Evolutionary conservation across 2,888 invertebrate genomes (phyloP).

Genomic region (Callinectes sapidus): DNA sequence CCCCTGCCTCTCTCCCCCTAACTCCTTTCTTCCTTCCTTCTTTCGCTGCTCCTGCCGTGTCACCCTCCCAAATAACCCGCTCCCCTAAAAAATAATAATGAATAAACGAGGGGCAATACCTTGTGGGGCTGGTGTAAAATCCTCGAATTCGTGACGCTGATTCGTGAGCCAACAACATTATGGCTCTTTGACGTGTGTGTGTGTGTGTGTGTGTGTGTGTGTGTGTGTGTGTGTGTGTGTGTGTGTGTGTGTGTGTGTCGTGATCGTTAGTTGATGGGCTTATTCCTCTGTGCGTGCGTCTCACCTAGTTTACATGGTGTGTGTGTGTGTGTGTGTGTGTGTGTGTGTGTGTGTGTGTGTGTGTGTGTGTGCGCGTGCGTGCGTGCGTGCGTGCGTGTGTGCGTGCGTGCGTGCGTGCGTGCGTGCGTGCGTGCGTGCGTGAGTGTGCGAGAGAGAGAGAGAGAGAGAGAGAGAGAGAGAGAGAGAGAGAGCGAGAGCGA

Average conservation of each 20-base stretch:
- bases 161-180: slow-evolving; percentile 37
- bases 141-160: slow-evolving; percentile 31
- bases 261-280: slow-evolving; percentile 11
- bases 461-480: slow-evolving; percentile 34
- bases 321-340: neutral
- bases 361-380: neutral
- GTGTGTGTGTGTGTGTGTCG: neutral
- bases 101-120: slow-evolving; percentile 35
- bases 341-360: neutral
- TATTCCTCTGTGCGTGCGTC: neutral
- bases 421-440: no score
- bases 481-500: neutral
- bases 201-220: slow-evolving; percentile 32
- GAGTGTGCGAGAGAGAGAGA: slow-evolving; percentile 9
- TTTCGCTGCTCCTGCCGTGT: neutral
- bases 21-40: neutral
- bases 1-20: neutral
- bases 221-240: slow-evolving; percentile 25
- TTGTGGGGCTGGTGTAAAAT: slow-evolving; percentile 29
- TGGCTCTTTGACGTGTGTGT: slow-evolving; percentile 31
- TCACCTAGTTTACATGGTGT: neutral
- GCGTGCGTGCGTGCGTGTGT: neutral
- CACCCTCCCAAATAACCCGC: slow-evolving; percentile 30
- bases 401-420: neutral
- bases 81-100: slow-evolving; percentile 32